Base-by-base conservation (phyloP, 2,113 vertebrate genomes). In the Canis aureus region DNA sequence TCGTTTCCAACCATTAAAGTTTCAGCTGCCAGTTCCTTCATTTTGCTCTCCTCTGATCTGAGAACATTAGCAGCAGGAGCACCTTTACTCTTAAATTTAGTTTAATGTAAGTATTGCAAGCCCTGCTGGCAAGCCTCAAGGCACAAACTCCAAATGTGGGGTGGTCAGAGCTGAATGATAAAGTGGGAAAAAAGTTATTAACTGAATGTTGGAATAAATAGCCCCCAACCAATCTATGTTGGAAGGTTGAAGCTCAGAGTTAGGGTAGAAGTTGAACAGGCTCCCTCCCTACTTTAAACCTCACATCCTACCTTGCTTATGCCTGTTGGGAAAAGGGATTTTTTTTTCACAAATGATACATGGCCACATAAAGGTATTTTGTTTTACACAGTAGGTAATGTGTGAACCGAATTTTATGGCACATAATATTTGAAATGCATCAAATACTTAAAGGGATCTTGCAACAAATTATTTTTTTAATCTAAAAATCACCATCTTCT, bases 81-180 rank as follows among this genome's bases (percentile, higher is more conserved):
- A 99, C 98, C 98, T 99, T 99, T 98, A 99, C 98, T 99, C 98
- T 99, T 98, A 99, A 99, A 99, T 99, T 99, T 99, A 98, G 98
- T 98, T 99, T 98, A 99, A 99, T 98, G 97, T 99, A 98, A 98
- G 98, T 98, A 98, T 95, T 98, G 98, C 98, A 98, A 99, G 98
- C 97, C 98, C 99, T 99, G 98, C 98, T 99, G 98, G 98, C 98
- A 99, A 98, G 98, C 98, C 99, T 98, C 97, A 98, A 99, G 99
- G 98, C 98, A 99, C 97, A 98, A 98, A 98, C 97, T 98, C 98
- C 85, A 98, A 99, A 98, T 98, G 93, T 97, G 97, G 98, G 95
- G 98, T 88, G 92, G 97, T 97, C 96, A 98, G 98, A 97, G 94
- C 80, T 97, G 97, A 97, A 98, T 98, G 97, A 97, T 97, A 96